Conservation (phyloP, 1,140 invertebrate species). For the Luehdorfia chinensis region DNA sequence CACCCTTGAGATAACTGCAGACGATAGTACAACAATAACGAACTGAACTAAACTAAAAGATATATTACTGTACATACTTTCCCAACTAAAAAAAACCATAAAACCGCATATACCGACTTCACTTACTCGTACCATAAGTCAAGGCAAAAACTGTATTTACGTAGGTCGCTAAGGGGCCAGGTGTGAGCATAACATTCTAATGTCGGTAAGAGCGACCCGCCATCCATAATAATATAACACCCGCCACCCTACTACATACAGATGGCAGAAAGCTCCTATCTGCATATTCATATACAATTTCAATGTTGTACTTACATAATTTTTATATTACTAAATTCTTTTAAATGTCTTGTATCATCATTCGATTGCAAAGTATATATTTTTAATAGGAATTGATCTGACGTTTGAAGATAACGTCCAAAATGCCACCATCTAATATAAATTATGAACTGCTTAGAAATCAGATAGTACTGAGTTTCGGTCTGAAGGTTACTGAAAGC, state of each 20-base stretch:
- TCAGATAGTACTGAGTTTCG: too few species aligned
- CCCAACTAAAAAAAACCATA: constrained; percentile 7
- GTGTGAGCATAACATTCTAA: constrained; percentile 65
- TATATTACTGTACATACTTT: too few species aligned
- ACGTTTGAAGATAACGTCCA: too few species aligned
- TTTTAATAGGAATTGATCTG: too few species aligned
- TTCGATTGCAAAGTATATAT: too few species aligned
- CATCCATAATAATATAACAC: constrained; percentile 63
- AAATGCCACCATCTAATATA: too few species aligned
- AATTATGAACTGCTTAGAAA: too few species aligned
- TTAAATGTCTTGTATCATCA: too few species aligned
- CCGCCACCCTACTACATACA: constrained; percentile 20
- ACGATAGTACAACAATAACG: too few species aligned
- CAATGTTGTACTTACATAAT: not conserved
- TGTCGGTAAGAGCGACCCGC: constrained; percentile 52
- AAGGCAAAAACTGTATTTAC: constrained; percentile 52
- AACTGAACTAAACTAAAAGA: too few species aligned
- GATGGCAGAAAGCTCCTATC: constrained; percentile 17
- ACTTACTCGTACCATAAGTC: constrained; percentile 37
- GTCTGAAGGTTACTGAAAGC: too few species aligned
- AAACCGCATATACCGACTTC: constrained; percentile 7
- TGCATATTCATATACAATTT: constrained; percentile 17
- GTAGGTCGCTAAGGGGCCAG: constrained; percentile 37
- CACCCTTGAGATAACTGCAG: too few species aligned
- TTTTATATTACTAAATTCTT: not conserved